A percentile compares a stretch with the other conserved stretches of the same genome.
Conservation (phyloP, 2,113 vertebrate species). For the Nicator chloris region DNA sequence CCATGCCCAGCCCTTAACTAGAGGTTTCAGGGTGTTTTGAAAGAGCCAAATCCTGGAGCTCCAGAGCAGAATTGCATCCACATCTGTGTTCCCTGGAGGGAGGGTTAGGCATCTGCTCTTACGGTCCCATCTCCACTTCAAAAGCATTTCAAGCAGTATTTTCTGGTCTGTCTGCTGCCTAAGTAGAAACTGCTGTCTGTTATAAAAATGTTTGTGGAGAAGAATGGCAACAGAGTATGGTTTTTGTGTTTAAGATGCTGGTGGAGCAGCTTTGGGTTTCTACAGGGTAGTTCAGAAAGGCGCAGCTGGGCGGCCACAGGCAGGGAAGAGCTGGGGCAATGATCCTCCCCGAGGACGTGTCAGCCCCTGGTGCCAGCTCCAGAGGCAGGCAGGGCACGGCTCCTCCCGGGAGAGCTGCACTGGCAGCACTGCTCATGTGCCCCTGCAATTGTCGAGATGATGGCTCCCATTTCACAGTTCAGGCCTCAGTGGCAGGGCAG, state of each 20-base stretch:
- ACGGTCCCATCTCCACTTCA: neutral
- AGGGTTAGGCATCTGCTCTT: neutral
- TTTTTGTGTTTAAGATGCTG: neutral
- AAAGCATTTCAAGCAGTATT: neutral
- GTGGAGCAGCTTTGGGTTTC: conserved; percentile 7
- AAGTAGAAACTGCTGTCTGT: conserved; percentile 21
- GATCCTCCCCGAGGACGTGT: neutral
- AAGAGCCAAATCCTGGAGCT: neutral
- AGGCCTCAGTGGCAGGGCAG: neutral
- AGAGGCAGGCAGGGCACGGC: neutral
- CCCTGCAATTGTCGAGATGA: neutral
- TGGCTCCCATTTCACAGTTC: neutral
- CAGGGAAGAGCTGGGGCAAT: neutral
- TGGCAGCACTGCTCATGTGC: neutral
- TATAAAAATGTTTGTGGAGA: neutral
- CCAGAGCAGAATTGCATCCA: neutral
- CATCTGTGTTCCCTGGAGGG: neutral
- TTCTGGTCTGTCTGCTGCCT: conserved; percentile 19
- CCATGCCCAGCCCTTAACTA: neutral
- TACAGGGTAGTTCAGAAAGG: neutral
- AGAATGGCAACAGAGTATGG: neutral
- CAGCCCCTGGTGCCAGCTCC: neutral
- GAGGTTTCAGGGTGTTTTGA: neutral
- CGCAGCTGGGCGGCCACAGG: neutral
- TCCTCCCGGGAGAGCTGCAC: neutral